Conservation (phyloP, 2,888 invertebrate species). For the Amphiduros pacificus region DNA sequence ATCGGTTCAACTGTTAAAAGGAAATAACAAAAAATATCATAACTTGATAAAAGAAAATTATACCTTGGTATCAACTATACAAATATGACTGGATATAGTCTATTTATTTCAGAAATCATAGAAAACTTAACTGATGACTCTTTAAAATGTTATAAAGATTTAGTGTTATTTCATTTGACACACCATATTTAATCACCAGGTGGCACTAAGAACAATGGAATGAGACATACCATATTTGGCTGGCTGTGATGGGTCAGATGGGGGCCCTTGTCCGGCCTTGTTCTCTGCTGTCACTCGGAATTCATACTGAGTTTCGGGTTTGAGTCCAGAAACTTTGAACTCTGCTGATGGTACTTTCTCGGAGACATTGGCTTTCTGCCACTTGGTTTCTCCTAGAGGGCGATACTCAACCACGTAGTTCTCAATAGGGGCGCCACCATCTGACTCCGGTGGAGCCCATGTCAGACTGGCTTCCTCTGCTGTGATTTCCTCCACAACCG, state of each 20-base stretch:
- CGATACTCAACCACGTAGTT: conserved; percentile 55
- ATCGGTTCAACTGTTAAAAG: conserved; percentile 47
- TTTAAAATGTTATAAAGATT: no score
- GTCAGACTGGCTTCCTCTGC: conserved; percentile 48
- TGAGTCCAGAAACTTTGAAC: conserved; percentile 32
- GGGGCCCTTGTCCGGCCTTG: conserved; percentile 81
- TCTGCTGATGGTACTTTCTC: conserved; percentile 35
- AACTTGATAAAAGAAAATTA: no score
- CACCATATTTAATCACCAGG: no score
- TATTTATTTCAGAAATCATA: no score
- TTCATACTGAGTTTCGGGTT: conserved; percentile 79
- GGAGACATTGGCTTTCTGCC: conserved; percentile 42
- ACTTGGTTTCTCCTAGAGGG: conserved; percentile 36
- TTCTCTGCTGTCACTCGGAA: conserved; percentile 88
- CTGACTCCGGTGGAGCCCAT: conserved; percentile 52
- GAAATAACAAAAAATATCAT: no score
- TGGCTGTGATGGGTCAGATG: conserved; percentile 19
- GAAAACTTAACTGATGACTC: no score
- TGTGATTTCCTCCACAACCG: conserved; percentile 51
- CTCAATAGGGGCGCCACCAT: conserved; percentile 54
- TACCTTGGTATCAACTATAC: no score
- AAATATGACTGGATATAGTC: no score
- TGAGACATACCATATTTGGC: conserved; percentile 21
- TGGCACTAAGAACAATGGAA: no score
- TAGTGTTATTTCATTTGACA: no score